Base-by-base conservation (phyloP, 2,113 vertebrate species). In the Sorex fumeus region DNA sequence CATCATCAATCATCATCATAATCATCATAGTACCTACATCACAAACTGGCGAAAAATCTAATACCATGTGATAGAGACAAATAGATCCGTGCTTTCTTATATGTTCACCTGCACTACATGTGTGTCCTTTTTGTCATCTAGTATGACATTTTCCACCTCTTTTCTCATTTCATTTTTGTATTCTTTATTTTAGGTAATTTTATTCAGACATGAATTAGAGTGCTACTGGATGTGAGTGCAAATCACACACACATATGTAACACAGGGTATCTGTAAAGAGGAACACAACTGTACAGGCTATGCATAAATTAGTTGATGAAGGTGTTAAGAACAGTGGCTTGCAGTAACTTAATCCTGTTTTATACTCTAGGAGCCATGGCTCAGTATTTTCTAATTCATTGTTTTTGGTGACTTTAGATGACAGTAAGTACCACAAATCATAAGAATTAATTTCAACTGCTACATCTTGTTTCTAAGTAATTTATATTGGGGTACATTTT, bases 261-360 rank as follows among this genome's bases (percentile, higher is more conserved):
- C 80, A 34, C 60, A 76, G 72, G 4, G 0, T 77, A 62, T 45
- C 36, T 79, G 87, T 70, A 74, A 79, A 84, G 11, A 79, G 30
- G 84, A 93, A 43, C 47, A 21, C 7, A 40, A 43, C 45, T 53
- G 53, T 16, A 2, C 10, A 71, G 10, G 23, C 34, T 85, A 36
- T 82, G n/a, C 30, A 69, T 11, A 75, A 57, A 78, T 64, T 79
- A 32, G 16, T 36, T 83, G n/a, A 75, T 62, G 6, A 78, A 70
- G 82, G 53, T 50, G 1, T 79, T 89, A 19, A 67, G 25, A 87
- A 50, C 25, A 84, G 50, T 70, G 43, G 16, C 40, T 91, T 15
- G 10, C 5, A 66, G 67, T 36, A 87, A 60, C n/a, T 23, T 89
- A 84, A 79, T 25, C 10, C 6, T 87, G 30, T 70, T 91, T 91